phyloP scores from a whole-genome alignment of 35 echinoderm and acorn worm species.

The Lytechinus variegatus region DNA sequence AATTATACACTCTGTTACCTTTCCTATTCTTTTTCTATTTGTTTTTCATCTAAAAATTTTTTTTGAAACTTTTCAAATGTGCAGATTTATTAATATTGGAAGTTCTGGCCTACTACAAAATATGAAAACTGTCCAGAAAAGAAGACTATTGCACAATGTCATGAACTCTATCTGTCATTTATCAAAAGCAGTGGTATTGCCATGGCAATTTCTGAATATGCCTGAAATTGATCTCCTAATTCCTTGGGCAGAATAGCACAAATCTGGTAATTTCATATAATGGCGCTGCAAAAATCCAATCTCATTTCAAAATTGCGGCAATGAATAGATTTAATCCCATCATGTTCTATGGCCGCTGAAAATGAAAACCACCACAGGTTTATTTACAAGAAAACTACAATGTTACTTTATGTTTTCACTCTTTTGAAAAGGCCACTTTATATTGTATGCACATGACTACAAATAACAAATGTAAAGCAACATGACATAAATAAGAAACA shows the following conservation, averaged over 20 bases:
- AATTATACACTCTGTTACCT: too few species aligned
- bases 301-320: neutral
- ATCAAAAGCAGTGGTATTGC: neutral
- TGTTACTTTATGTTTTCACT: too few species aligned
- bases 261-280: neutral
- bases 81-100: too few species aligned
- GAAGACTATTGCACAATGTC: neutral
- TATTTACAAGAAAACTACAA: too few species aligned
- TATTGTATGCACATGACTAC: too few species aligned
- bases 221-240: neutral
- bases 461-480: neutral
- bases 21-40: too few species aligned
- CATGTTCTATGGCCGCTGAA: neutral
- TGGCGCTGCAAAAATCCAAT: conserved; percentile 3
- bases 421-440: too few species aligned
- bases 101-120: neutral
- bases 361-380: neutral
- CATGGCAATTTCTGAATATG: conserved; percentile 1
- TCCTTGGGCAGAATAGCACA: neutral
- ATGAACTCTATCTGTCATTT: neutral
- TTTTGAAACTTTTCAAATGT: too few species aligned
- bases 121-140: neutral
- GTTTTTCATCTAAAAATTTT: too few species aligned
- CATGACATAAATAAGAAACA: too few species aligned
- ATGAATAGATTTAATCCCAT: neutral